Conservation (phyloP, 2,113 vertebrate genomes). For the Ptyas mucosa region DNA sequence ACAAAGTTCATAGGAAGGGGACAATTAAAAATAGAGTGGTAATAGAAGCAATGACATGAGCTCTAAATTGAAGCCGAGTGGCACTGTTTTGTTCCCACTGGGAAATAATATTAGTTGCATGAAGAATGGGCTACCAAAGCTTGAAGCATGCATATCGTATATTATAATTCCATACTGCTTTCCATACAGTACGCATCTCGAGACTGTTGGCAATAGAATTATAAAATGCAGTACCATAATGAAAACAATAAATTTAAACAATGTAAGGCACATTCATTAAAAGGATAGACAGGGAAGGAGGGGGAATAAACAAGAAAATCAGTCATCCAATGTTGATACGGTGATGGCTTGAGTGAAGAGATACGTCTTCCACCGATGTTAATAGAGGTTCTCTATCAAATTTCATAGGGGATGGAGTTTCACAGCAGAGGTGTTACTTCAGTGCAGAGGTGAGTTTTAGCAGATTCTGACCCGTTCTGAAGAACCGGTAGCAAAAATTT, state of each 20-base stretch:
- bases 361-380: background rate
- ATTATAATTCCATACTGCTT: background rate
- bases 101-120: background rate
- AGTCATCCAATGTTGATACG: background rate
- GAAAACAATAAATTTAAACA: background rate
- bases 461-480: too few relatives aligned
- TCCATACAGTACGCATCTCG: background rate
- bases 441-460: background rate
- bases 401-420: background rate
- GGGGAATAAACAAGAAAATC: background rate
- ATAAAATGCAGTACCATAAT: background rate
- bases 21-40: background rate
- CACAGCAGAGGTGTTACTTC: background rate
- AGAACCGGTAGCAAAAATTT: too few relatives aligned
- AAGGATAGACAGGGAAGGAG: background rate
- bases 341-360: background rate
- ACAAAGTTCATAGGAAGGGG: background rate
- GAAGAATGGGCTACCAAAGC: background rate
- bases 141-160: background rate
- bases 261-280: background rate
- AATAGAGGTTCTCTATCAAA: background rate
- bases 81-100: background rate
- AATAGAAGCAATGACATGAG: background rate
- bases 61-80: background rate
- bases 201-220: background rate